phyloP scores from a whole-genome alignment of 2,797 vertebrate species.

The Nothura maculosa region DNA sequence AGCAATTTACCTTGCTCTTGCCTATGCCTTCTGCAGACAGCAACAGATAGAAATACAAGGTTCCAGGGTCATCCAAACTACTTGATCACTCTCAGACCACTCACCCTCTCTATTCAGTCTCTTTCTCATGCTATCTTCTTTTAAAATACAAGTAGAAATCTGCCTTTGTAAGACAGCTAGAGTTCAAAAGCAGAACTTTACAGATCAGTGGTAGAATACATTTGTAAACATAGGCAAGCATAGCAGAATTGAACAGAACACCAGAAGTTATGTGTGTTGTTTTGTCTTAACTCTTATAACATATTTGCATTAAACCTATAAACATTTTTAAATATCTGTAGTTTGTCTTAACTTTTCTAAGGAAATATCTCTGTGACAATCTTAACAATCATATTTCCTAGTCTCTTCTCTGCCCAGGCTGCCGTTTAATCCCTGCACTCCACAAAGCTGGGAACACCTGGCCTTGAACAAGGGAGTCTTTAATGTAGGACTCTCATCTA shows the following conservation, averaged over 20 bases:
- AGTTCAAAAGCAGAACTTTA: not conserved
- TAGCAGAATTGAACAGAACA: not conserved
- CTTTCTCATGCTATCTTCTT: not conserved
- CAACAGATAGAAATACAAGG: rapidly evolving
- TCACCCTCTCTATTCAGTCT: not conserved
- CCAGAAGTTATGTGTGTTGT: not conserved
- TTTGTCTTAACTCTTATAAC: not conserved
- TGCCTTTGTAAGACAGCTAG: not conserved
- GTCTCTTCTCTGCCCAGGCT: not conserved
- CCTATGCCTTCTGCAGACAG: not conserved
- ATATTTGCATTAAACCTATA: not conserved
- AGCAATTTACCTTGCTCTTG: not conserved
- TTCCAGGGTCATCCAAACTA: not conserved
- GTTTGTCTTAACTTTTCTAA: not conserved
- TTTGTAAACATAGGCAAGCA: not conserved
- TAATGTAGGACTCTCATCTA: not conserved
- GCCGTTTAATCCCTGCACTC: not conserved
- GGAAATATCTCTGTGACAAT: not conserved
- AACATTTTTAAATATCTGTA: not conserved
- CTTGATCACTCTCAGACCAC: rapidly evolving
- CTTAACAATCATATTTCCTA: not conserved
- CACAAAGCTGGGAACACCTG: rapidly evolving
- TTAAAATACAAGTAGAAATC: not conserved
- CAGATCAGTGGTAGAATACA: not conserved
- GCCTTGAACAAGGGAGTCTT: not conserved